Evolutionary conservation across 2,888 invertebrate genomes (phyloP).

Genomic region (Ernsta delagoae): DNA sequence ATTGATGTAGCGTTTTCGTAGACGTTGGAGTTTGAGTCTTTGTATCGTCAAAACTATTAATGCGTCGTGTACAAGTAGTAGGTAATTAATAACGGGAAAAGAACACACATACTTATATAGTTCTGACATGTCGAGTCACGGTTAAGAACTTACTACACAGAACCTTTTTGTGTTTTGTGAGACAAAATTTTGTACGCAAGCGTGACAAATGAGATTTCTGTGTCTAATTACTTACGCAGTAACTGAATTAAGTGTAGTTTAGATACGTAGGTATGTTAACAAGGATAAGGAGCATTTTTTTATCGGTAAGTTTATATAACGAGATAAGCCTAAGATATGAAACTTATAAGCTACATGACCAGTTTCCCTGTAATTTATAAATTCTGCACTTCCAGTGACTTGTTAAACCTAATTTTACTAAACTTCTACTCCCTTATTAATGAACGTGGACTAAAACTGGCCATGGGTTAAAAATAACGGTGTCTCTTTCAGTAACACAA

Average conservation of each 20-base stretch:
- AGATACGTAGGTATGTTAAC: neutral
- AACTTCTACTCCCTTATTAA: too few species aligned
- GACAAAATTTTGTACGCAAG: neutral
- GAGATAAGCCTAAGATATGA: too few species aligned
- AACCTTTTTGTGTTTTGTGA: neutral
- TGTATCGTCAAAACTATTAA: neutral
- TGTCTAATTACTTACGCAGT: neutral
- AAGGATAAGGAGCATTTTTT: neutral
- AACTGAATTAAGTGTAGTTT: neutral
- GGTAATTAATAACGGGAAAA: neutral
- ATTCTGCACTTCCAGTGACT: too few species aligned
- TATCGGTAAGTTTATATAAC: too few species aligned
- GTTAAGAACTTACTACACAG: neutral
- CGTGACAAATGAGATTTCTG: neutral
- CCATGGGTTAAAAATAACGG: too few species aligned
- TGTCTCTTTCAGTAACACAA: too few species aligned
- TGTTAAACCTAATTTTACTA: too few species aligned
- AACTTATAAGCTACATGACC: too few species aligned
- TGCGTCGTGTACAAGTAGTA: slow-evolving; percentile 1
- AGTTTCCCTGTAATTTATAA: too few species aligned
- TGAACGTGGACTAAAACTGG: too few species aligned
- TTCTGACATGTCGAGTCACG: slow-evolving; percentile 7
- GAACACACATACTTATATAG: slow-evolving; percentile 1
- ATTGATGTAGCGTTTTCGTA: too few species aligned
- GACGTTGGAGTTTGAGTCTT: too few species aligned